Base-by-base conservation (phyloP, 2,888 invertebrate species). In the Acanthoscelides obtectus region DNA sequence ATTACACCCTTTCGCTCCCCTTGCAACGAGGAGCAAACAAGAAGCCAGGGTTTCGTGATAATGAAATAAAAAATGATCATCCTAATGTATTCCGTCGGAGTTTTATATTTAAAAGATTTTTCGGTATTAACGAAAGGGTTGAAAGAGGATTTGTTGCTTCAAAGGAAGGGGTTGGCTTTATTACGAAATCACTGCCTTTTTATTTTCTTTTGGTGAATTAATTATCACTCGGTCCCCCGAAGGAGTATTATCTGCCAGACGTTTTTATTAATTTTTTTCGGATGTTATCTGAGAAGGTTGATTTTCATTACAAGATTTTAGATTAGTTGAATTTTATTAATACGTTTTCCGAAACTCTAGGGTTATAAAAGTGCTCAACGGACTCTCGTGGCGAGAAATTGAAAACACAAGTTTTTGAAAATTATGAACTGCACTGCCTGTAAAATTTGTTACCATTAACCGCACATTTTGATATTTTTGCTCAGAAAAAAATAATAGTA, bases 61-160 rank as follows among this genome's bases (percentile, higher is more conserved):
- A 75, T 75, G 75, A 72, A 75, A 77, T 76, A 75, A 76, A 76
- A 75, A 77, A 77, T 75, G 74, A 77, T 77, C 75, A 72, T 63
- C 72, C 75, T 75, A 75, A 77, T 77, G 75, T 74, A 75, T 75
- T 77, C 77, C 45, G 45, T 70, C 69, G 45, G 68, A 22, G 68
- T 45, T 45, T 71, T 72, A 69, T 72, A 72, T 73, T 70, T 70
- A 71, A 72, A 22, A 72, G 71, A 73, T 73, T 73, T 71, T 70
- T 73, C 64, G 69, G 68, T 70, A 74, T 74, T 74, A 73, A 72
- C 74, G 70, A 71, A 66, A 69, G 67, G 66, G 71, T 45, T 45
- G 45, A 72, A 72, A 70, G 72, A 70, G 69, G 69, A 45, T 45
- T 6, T 12, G 3, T 45, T 45, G 45, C 45, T 45, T 45, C 45